Evolutionary conservation across 1,140 invertebrate species (phyloP).

Genomic region (Spodoptera frugiperda): DNA sequence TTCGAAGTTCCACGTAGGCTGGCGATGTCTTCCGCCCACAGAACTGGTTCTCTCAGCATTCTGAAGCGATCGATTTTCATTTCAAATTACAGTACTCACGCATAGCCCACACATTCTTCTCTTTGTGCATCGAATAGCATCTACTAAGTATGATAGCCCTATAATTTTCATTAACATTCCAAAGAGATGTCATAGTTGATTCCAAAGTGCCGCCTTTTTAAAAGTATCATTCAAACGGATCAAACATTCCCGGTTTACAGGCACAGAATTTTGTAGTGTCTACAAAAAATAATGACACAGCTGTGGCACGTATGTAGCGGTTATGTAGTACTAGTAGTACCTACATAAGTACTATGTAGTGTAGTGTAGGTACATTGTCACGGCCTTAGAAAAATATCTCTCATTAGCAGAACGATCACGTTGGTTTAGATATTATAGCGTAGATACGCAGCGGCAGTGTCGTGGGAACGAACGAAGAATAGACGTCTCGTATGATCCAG

Average conservation of each 20-base stretch:
- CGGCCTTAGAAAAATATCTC: constrained; percentile 66
- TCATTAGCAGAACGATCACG: constrained; percentile 79
- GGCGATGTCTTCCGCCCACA: constrained; percentile 69
- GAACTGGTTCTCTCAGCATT: constrained; percentile 74
- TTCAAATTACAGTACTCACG: constrained; percentile 76
- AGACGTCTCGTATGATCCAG: constrained; percentile 74
- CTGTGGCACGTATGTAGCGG: constrained; percentile 9
- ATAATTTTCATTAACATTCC: constrained; percentile 38
- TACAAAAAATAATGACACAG: neutral
- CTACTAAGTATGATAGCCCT: constrained; percentile 30
- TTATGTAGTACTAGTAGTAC: constrained; percentile 15
- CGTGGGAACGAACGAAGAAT: constrained; percentile 81
- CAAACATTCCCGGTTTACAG: neutral
- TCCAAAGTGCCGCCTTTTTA: constrained; percentile 1
- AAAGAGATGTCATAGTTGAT: constrained; percentile 20
- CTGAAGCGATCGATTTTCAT: constrained; percentile 81
- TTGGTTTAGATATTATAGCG: constrained; percentile 69
- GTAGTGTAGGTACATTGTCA: constrained; percentile 55
- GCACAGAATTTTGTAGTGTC: neutral
- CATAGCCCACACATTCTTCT: constrained; percentile 70
- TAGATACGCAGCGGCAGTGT: constrained; percentile 67
- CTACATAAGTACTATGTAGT: neutral
- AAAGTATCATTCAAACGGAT: neutral
- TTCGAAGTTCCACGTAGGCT: constrained; percentile 68
- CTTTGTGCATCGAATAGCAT: constrained; percentile 15